These are phyloP conservation scores for Cheilosia variabilis DNA, from an alignment of 2,888 invertebrate species.

Conservation along the genomic window DNA sequence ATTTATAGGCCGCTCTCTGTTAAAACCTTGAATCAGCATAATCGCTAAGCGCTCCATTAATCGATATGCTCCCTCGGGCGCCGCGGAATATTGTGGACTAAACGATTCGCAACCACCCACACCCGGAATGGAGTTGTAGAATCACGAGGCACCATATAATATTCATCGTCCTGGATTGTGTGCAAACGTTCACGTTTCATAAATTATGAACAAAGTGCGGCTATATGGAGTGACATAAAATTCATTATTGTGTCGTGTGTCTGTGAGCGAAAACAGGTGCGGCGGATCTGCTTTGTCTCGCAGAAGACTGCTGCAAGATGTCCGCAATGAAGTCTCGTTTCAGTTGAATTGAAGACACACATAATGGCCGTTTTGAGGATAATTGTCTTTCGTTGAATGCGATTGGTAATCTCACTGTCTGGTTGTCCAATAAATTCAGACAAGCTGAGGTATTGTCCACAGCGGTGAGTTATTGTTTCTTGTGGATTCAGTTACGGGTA, in stretches of 20 bases:
- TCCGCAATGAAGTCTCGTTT: neutral
- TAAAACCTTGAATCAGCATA: neutral
- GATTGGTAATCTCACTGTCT: neutral
- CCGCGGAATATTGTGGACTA: neutral
- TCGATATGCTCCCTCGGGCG: neutral
- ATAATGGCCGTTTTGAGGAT: slow-evolving; percentile 10
- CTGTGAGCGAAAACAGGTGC: neutral
- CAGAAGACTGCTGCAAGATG: neutral
- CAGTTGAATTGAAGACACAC: neutral
- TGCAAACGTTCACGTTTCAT: slow-evolving; percentile 34
- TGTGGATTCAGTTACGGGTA: too few relatives aligned
- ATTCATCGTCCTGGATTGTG: slow-evolving; percentile 26
- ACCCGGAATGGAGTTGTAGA: neutral
- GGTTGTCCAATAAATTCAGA: too few relatives aligned
- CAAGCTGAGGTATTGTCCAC: too few relatives aligned
- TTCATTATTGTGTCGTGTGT: slow-evolving; percentile 14
- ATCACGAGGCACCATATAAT: slow-evolving; percentile 1
- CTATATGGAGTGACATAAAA: slow-evolving; percentile 25
- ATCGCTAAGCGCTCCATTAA: neutral
- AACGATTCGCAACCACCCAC: neutral
- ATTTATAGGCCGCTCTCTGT: neutral
- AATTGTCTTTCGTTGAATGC: neutral
- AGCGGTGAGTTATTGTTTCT: too few relatives aligned
- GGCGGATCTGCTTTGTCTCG: neutral
- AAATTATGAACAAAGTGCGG: slow-evolving; percentile 27